A percentile compares a stretch with the other conserved stretches of the same genome.
Evolutionary conservation across 1,140 invertebrate species (phyloP).

Genomic region (Ctenoplectra terminalis): DNA sequence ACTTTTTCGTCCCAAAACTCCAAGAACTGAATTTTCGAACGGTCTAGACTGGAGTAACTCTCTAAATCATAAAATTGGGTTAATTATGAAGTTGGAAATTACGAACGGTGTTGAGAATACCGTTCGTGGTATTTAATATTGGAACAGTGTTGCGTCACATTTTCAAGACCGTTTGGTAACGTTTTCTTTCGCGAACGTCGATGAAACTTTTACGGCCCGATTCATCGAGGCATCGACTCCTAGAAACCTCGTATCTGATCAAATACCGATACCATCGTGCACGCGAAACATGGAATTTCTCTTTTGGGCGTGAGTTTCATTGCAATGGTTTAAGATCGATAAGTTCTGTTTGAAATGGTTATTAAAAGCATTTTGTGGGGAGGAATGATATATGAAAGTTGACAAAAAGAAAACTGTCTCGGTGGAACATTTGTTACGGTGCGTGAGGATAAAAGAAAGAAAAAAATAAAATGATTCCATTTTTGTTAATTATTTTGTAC

Average conservation of each 20-base stretch:
- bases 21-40: too few species aligned
- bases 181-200: conserved; percentile 2
- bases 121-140: neutral
- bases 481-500: too few species aligned
- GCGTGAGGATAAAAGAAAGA: neutral
- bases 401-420: neutral
- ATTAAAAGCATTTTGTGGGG: neutral
- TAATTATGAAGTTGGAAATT: too few species aligned
- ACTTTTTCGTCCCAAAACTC: too few species aligned
- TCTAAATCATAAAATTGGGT: too few species aligned
- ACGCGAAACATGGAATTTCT: neutral
- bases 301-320: neutral
- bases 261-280: neutral
- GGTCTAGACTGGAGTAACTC: too few species aligned
- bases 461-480: too few species aligned
- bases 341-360: neutral
- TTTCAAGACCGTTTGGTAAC: neutral
- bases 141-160: neutral
- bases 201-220: conserved; percentile 19
- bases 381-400: neutral
- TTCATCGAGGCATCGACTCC: neutral
- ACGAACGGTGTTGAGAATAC: too few species aligned
- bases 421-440: too few species aligned
- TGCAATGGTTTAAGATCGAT: neutral
- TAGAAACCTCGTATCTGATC: conserved; percentile 26